These are phyloP conservation scores for Ormyrus thymus DNA, from an alignment of 2,888 invertebrate genomes.

Conservation along the genomic window DNA sequence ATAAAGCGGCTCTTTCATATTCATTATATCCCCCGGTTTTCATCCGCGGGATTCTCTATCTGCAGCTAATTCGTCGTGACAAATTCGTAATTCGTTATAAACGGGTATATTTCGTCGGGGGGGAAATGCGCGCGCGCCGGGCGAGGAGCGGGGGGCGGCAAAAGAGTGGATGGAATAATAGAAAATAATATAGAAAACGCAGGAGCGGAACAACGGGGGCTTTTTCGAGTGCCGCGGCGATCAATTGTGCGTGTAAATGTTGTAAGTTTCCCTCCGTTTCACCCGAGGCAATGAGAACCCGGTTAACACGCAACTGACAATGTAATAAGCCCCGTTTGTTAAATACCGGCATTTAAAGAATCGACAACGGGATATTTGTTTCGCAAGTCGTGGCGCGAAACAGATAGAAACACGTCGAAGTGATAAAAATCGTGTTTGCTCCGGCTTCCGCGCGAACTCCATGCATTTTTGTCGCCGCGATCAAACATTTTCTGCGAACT, in stretches of 20 bases:
- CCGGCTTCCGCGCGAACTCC: too few species aligned
- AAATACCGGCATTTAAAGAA: too few species aligned
- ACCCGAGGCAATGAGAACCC: background rate
- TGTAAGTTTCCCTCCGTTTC: conserved; percentile 8
- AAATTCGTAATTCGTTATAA: conserved; percentile 43
- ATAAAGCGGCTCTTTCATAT: conserved; percentile 35
- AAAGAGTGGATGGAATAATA: conserved; percentile 26
- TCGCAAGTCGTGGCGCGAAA: too few species aligned
- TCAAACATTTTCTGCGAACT: too few species aligned
- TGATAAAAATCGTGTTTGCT: too few species aligned
- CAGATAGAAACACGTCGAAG: too few species aligned
- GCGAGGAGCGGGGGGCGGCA: background rate
- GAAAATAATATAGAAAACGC: conserved; percentile 42
- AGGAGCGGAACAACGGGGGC: background rate
- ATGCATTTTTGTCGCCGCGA: too few species aligned
- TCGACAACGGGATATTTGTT: too few species aligned
- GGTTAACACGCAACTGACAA: too few species aligned
- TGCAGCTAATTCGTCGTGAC: conserved; percentile 41
- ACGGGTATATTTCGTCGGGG: background rate
- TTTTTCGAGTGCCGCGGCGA: background rate
- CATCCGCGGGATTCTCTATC: conserved; percentile 9
- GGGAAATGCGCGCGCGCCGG: background rate
- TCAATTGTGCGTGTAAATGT: conserved; percentile 26
- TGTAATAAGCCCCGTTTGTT: too few species aligned
- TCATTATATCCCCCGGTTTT: conserved; percentile 22